These are phyloP conservation scores for Aphelenchoides fujianensis DNA, from an alignment of 1,140 invertebrate species.

Conservation along the genomic window DNA sequence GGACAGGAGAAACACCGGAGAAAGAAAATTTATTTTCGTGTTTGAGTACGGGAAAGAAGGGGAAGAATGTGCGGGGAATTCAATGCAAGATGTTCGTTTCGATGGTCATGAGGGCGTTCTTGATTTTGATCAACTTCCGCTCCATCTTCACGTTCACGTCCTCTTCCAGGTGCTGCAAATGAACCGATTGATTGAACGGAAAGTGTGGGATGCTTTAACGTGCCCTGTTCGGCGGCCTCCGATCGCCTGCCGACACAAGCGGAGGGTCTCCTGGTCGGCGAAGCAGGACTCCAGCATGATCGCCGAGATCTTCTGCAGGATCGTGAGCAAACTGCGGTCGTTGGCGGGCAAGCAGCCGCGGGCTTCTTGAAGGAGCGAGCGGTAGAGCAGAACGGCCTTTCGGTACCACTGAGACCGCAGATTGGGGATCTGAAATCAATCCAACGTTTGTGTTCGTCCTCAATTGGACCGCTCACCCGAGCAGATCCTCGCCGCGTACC, in stretches of 20 bases:
- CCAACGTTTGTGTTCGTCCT: neutral
- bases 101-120: neutral
- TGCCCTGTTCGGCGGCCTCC: conserved; percentile 25
- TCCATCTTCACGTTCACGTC: conserved; percentile 19
- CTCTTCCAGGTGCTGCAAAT: conserved; percentile 20
- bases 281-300: conserved; percentile 30
- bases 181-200: neutral
- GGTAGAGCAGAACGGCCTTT: conserved; percentile 21
- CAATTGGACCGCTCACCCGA: conserved; percentile 23
- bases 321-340: conserved; percentile 31
- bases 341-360: neutral
- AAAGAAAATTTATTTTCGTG: neutral
- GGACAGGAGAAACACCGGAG: no score
- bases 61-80: neutral
- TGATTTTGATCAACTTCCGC: conserved; percentile 16
- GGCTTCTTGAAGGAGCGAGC: conserved; percentile 24
- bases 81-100: neutral
- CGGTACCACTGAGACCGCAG: conserved; percentile 25
- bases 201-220: conserved; percentile 17
- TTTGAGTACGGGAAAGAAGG: neutral
- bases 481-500: conserved; percentile 30
- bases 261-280: conserved; percentile 11
- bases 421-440: conserved; percentile 23
- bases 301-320: conserved; percentile 29
- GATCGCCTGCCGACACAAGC: conserved; percentile 19